Base-by-base conservation (phyloP, 2,888 invertebrate species). In the Synergus laeviventris region DNA sequence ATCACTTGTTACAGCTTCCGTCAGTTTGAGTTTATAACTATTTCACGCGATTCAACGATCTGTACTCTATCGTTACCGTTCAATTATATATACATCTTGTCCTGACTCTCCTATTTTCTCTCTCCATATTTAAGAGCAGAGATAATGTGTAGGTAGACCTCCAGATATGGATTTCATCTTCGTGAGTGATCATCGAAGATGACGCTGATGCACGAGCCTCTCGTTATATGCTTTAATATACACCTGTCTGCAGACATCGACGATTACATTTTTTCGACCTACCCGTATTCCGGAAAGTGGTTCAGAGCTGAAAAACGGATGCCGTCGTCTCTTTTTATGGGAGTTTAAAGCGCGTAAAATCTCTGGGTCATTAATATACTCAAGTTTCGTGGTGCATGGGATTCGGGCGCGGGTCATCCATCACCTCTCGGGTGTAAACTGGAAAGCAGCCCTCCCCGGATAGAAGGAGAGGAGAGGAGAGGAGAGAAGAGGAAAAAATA, bases 281-380 rank as follows among this genome's bases (percentile, higher is more conserved):
- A n/a, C 14, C 36, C 31, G 16, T 2, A 38, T 18, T 18, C 38
- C 38, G 38, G 38, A 62, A 62, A 62, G 38, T 62, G 62, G n/a
- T 16, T 31, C 38, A 61, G 61, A 7, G 8, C 62, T 38, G 38
- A 62, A 38, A 18, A 87, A 83, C 83, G 81, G 82, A 78, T 24
- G 31, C 11, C 66, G n/a, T 24, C 18, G 77, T 74, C 66, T 62
- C 79, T 75, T 81, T 86, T 86, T 86, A 87, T 85, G 86, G 81
- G 85, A 84, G 83, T 83, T 87, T 87, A 88, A 88, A 87, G 86
- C 87, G 89, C 89, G 90, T 89, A 84, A 90, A 90, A 89, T 90
- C 85, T 87, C 84, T 80, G 84, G 83, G 83, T 87, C 86, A 88
- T 90, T 90, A 89, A 88, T 89, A 84, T 84, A 84, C 82, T 79